Conservation (phyloP, 1,140 invertebrate genomes). For the Leptinotarsa texana region DNA sequence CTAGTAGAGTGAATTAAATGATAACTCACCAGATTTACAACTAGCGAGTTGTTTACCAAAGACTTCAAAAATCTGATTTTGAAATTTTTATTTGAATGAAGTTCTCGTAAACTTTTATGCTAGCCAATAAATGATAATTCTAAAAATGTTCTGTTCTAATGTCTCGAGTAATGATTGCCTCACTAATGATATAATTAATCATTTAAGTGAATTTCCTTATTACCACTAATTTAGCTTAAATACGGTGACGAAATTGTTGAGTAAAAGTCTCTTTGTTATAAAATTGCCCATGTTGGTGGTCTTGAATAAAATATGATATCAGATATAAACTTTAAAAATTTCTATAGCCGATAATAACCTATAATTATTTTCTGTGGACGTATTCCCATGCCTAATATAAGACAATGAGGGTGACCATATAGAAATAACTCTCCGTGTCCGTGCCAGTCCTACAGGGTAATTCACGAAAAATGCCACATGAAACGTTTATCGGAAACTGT, state of each 20-base stretch:
- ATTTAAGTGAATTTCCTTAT: conserved; percentile 25
- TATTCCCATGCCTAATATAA: conserved; percentile 42
- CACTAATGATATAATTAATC: conserved; percentile 18
- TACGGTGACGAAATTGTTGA: conserved; percentile 21
- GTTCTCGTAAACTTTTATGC: too few species aligned
- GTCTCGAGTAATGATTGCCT: conserved; percentile 8
- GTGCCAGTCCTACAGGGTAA: not conserved
- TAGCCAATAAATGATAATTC: too few species aligned
- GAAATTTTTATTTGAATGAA: too few species aligned
- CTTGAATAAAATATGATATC: conserved; percentile 44
- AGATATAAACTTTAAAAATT: conserved; percentile 41
- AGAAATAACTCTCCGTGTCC: conserved; percentile 8
- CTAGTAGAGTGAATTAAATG: too few species aligned
- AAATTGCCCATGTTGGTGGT: conserved; percentile 40
- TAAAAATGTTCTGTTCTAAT: not conserved
- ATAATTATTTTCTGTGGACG: conserved; percentile 44
- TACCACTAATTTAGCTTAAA: conserved; percentile 20
- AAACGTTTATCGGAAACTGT: too few species aligned
- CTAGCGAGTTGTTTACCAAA: too few species aligned
- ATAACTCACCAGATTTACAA: too few species aligned
- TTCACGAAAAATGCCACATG: too few species aligned
- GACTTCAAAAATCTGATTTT: too few species aligned
- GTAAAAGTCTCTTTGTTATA: conserved; percentile 25
- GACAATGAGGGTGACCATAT: conserved; percentile 36
- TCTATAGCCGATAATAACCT: conserved; percentile 41